Base-by-base conservation (phyloP, 2,797 vertebrate species). In the Catharus ustulatus region DNA sequence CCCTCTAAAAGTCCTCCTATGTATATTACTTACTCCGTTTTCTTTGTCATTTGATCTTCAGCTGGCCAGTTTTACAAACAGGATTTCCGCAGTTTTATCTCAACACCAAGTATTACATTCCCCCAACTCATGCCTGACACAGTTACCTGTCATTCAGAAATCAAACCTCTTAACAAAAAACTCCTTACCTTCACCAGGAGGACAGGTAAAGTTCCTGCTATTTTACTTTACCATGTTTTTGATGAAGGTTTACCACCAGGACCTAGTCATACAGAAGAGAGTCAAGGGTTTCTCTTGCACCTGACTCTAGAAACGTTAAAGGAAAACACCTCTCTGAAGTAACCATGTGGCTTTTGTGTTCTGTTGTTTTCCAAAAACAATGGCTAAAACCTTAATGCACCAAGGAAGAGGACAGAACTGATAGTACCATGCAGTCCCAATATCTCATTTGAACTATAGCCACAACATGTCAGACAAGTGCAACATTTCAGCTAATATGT, bases 141-240 rank as follows among this genome's bases (percentile, higher is more conserved):
- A 68, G 61, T 68, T 61, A 52, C 13, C 52, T 69, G 24, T 38
- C 57, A 74, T 72, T 80, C 54, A 84, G 63, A 58, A 92, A 61
- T 84, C 76, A 92, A 75, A 80, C 24, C 19, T 72, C 32, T 27
- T 18, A 76, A 89, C 10, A 92, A 87, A 93, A 87, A 32, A 84
- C 38, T 87, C 72, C 79, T 92, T 86, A 78, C 91, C 54, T 91
- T 93, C 63, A 54, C 71, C 61, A 75, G 58, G n/a, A 80, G 22
- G 36, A 55, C 32, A 73, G 42, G 61, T 58, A 49, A 89, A 77
- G 40, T 68, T 78, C 58, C 64, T 72, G 34, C 48, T 89, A 69
- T 62, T 83, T 91, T 84, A 77, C 42, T 92, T 80, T 77, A 77
- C 42, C 22, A 13, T 45, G 43, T 61, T 46, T 59, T 89, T 48